A percentile compares a stretch with the other conserved stretches of the same genome.
phyloP scores from a whole-genome alignment of 2,888 invertebrate species.

The Eilema griseolum region DNA sequence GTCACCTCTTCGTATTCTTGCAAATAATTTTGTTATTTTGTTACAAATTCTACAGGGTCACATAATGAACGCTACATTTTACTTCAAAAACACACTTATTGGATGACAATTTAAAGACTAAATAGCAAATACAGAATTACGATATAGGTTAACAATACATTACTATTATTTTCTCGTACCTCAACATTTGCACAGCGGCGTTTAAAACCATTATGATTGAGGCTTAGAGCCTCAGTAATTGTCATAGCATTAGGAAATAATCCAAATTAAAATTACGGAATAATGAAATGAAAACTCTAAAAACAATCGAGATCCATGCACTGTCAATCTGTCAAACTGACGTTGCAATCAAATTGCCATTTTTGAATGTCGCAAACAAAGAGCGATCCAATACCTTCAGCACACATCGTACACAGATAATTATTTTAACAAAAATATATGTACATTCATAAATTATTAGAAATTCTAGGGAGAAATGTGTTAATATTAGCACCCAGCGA shows the following conservation, averaged over 20 bases:
- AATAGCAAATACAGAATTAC: conserved; percentile 34
- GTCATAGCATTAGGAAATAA: conserved; percentile 83
- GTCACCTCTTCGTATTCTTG: neutral
- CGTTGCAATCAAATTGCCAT: conserved; percentile 36
- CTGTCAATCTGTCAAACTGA: conserved; percentile 55
- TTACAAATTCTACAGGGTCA: neutral
- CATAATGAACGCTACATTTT: neutral
- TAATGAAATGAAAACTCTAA: conserved; percentile 69
- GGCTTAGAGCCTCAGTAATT: conserved; percentile 81
- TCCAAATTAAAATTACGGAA: conserved; percentile 64
- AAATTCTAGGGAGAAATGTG: neutral
- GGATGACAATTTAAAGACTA: neutral
- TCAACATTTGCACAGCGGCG: conserved; percentile 91
- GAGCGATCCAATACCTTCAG: neutral
- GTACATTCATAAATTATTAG: no score
- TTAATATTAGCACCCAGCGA: no score
- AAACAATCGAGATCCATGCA: conserved; percentile 79
- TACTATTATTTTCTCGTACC: conserved; percentile 79
- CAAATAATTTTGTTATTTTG: neutral
- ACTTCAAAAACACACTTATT: neutral
- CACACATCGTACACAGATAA: neutral
- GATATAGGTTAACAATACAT: conserved; percentile 44
- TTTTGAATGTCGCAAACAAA: neutral
- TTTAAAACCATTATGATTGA: conserved; percentile 90
- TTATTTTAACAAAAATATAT: no score